Conservation (phyloP, 2,797 vertebrate genomes). For the Dipus sagitta region DNA sequence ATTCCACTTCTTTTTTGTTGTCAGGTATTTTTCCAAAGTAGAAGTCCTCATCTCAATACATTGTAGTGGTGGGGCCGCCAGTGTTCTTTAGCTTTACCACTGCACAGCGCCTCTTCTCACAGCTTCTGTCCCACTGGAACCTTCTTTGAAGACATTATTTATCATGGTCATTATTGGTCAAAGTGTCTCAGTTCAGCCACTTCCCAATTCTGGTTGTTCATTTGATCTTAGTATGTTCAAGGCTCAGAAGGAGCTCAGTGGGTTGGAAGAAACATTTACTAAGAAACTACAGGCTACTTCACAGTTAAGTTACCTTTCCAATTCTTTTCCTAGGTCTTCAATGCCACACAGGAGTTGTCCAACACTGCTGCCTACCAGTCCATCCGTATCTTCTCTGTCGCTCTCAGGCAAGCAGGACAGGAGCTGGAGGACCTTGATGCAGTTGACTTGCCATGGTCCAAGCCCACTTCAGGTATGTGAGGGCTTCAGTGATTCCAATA, state of each 20-base stretch:
- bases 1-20: neutral
- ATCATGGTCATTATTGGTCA: neutral
- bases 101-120: neutral
- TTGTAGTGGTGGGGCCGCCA: neutral
- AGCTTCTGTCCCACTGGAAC: neutral
- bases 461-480: constrained; percentile 89
- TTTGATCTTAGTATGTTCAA: neutral
- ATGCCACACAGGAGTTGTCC: constrained; percentile 90
- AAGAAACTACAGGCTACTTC: neutral
- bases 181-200: neutral
- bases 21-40: constrained; percentile 21
- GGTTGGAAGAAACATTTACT: neutral
- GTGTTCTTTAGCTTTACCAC: neutral
- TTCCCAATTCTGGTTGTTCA: neutral
- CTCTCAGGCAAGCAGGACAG: constrained; percentile 78
- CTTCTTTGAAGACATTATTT: neutral
- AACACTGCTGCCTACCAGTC: constrained; percentile 87
- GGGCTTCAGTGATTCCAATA: accelerated
- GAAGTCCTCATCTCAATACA: constrained; percentile 8
- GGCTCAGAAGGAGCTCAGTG: neutral
- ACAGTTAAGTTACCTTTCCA: neutral
- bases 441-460: constrained; percentile 91
- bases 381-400: constrained; percentile 90
- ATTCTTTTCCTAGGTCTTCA: constrained; percentile 89
- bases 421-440: constrained; percentile 90